phyloP scores from a whole-genome alignment of 1,140 invertebrate species.

The Myzus persicae region DNA sequence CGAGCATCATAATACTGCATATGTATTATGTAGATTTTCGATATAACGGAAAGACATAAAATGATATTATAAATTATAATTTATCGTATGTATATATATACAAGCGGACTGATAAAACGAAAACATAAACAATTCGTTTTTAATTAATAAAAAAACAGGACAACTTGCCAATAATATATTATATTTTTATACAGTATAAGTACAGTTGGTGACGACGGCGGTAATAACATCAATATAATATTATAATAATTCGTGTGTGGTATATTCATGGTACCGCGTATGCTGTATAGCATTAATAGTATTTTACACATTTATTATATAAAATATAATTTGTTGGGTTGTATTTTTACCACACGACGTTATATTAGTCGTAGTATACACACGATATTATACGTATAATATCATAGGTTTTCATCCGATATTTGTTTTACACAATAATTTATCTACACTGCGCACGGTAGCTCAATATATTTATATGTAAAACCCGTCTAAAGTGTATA shows the following conservation, averaged over 20 bases:
- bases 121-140: slow-evolving; percentile 31
- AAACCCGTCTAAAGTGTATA: slow-evolving; percentile 5
- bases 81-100: no score
- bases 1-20: neutral
- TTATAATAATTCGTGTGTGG: slow-evolving; percentile 25
- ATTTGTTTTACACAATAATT: slow-evolving; percentile 33
- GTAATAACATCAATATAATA: neutral
- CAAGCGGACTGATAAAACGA: neutral
- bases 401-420: slow-evolving; percentile 8
- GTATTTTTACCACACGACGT: neutral
- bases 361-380: neutral
- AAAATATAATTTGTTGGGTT: slow-evolving; percentile 17
- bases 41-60: neutral
- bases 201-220: neutral
- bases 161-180: neutral
- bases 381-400: neutral
- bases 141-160: slow-evolving; percentile 16
- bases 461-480: slow-evolving; percentile 4
- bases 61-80: neutral
- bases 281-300: neutral
- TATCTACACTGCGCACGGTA: slow-evolving; percentile 2
- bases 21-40: neutral
- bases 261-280: neutral
- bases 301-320: slow-evolving; percentile 31
- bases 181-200: neutral